Conservation (phyloP, 2,797 vertebrate genomes). For the Sebastes itinus region DNA sequence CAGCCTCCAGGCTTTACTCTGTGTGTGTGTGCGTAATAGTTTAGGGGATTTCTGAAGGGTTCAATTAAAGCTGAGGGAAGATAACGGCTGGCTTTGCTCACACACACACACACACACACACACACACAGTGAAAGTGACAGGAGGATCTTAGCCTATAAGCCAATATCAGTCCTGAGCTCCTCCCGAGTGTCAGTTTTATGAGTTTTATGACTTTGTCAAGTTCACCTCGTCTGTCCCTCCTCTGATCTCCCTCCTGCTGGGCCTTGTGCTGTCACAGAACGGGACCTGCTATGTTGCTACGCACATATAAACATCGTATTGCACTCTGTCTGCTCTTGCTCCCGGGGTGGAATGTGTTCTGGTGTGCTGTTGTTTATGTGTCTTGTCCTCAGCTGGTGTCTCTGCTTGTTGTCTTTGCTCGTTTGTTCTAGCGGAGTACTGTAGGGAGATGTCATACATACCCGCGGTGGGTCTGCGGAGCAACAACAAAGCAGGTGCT, state of each 20-base stretch:
- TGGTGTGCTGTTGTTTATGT: conserved; percentile 65
- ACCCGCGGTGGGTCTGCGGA: conserved; percentile 19
- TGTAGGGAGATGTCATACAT: conserved; percentile 29
- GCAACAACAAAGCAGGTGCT: conserved; percentile 56
- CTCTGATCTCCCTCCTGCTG: conserved; percentile 55
- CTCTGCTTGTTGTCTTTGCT: conserved; percentile 69
- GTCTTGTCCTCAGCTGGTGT: conserved; percentile 71
- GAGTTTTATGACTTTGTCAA: conserved; percentile 70
- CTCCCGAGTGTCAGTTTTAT: conserved; percentile 18
- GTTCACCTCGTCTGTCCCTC: conserved; percentile 62
- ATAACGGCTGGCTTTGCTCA: too few relatives aligned
- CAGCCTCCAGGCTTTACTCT: too few relatives aligned
- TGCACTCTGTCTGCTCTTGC: conserved; percentile 40
- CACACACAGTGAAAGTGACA: conserved; percentile 4
- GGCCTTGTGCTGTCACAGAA: conserved; percentile 44
- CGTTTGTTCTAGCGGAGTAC: conserved; percentile 47
- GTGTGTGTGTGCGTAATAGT: too few relatives aligned
- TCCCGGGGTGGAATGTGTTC: conserved; percentile 54
- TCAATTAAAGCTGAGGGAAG: too few relatives aligned
- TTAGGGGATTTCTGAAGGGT: too few relatives aligned
- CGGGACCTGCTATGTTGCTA: conserved; percentile 3
- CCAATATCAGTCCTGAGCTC: conserved; percentile 12
- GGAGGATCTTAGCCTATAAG: conserved; percentile 18
- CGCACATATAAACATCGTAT: conserved; percentile 7
- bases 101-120: not conserved